These are phyloP conservation scores for Campoplex nolae DNA, from an alignment of 2,888 invertebrate genomes.

Conservation along the genomic window DNA sequence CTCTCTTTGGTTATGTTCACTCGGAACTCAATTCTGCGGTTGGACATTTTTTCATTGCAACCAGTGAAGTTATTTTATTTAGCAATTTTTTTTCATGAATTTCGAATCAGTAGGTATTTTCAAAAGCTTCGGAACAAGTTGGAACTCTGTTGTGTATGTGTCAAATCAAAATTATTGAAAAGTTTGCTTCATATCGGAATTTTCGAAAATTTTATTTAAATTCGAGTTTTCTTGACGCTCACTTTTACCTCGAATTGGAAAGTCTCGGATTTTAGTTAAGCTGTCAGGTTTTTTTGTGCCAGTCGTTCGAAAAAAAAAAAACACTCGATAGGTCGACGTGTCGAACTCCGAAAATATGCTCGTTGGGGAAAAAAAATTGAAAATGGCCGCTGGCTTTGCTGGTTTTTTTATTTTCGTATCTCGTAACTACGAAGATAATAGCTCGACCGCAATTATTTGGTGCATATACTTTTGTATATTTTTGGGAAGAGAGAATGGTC, in stretches of 20 bases:
- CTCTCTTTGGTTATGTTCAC: no score
- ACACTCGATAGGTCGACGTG: neutral
- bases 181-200: neutral
- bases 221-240: neutral
- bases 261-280: neutral
- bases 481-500: neutral
- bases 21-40: no score
- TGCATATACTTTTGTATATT: conserved; percentile 20
- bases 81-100: no score
- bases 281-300: neutral
- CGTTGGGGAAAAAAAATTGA: neutral
- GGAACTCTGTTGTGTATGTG: no score
- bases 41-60: no score
- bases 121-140: no score
- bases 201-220: neutral
- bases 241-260: neutral
- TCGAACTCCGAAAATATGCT: neutral
- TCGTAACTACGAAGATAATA: neutral
- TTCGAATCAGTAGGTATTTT: no score
- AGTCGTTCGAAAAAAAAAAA: neutral
- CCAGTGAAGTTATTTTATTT: no score
- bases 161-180: no score
- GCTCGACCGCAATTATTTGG: conserved; percentile 17
- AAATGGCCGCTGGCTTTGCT: neutral
- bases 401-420: neutral